A percentile compares a stretch with the other conserved stretches of the same genome.
phyloP scores from a whole-genome alignment of 2,113 vertebrate genomes.

The Dinomys branickii region DNA sequence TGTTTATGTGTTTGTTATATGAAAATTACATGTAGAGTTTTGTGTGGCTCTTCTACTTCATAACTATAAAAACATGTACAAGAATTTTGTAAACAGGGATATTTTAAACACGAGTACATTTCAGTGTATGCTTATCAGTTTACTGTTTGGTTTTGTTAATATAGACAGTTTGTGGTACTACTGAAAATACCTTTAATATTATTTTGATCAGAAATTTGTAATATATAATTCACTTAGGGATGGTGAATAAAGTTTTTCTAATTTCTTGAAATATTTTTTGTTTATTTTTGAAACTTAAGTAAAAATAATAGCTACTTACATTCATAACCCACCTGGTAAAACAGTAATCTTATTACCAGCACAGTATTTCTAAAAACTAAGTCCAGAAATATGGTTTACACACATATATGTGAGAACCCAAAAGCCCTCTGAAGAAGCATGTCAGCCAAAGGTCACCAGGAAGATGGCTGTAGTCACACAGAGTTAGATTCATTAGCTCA shows the following conservation, averaged over 20 bases:
- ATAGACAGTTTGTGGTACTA: constrained; percentile 67
- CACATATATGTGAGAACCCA: neutral
- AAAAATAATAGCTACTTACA: constrained; percentile 21
- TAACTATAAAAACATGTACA: no score
- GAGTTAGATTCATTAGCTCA: neutral
- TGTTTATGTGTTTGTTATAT: no score
- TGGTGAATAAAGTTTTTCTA: constrained; percentile 74
- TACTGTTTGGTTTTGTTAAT: no score
- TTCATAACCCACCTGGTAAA: constrained; percentile 37
- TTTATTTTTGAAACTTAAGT: constrained; percentile 65
- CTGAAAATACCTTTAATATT: constrained; percentile 69
- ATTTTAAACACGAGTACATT: no score
- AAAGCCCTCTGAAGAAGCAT: neutral
- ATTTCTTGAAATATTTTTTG: constrained; percentile 55
- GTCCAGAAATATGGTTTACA: neutral
- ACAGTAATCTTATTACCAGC: neutral
- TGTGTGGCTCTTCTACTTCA: no score
- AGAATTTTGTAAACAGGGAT: no score
- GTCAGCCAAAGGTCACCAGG: neutral
- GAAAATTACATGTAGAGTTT: no score
- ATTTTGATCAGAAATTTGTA: constrained; percentile 70
- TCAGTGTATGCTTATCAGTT: no score
- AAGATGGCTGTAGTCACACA: neutral
- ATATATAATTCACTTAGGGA: constrained; percentile 58
- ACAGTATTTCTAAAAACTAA: neutral